Percentiles rank a stretch among this genome's conserved stretches.
These are phyloP conservation scores for Labrus mixtus DNA, from an alignment of 2,113 vertebrate species.

Conservation along the genomic window DNA sequence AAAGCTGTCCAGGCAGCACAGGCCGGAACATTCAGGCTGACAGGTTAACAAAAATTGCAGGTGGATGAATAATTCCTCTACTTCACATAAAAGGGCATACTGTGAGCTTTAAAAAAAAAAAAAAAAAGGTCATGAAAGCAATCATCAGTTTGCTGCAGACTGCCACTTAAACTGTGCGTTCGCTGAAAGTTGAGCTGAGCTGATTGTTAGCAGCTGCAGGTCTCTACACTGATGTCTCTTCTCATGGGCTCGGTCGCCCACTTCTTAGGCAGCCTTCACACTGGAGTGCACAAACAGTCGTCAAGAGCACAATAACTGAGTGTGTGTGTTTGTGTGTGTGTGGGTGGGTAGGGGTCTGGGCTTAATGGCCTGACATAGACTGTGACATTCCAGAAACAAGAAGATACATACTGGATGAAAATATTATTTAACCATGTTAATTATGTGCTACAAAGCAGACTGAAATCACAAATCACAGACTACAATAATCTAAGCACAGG, in stretches of 20 bases:
- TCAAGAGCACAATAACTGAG: slow-evolving; percentile 58
- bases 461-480: slow-evolving; percentile 8
- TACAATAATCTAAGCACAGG: neutral
- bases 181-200: slow-evolving; percentile 18
- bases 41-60: slow-evolving; percentile 14
- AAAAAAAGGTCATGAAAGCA: slow-evolving; percentile 29
- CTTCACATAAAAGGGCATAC: neutral
- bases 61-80: slow-evolving; percentile 10
- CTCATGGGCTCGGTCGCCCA: slow-evolving; percentile 40
- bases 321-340: neutral
- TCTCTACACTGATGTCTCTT: slow-evolving; percentile 28
- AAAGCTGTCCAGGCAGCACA: neutral
- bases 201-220: slow-evolving; percentile 24
- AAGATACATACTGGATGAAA: slow-evolving; percentile 35
- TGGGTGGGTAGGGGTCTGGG: slow-evolving; percentile 51
- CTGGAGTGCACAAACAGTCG: slow-evolving; percentile 63
- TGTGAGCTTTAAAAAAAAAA: slow-evolving; percentile 28
- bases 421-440: slow-evolving; percentile 18
- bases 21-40: neutral
- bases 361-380: slow-evolving; percentile 61
- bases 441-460: slow-evolving; percentile 18
- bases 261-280: slow-evolving; percentile 57
- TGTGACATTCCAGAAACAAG: slow-evolving; percentile 45
- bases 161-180: slow-evolving; percentile 19
- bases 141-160: slow-evolving; percentile 13